Base-by-base conservation (phyloP, 2,113 vertebrate genomes). In the Accipiter cooperii region DNA sequence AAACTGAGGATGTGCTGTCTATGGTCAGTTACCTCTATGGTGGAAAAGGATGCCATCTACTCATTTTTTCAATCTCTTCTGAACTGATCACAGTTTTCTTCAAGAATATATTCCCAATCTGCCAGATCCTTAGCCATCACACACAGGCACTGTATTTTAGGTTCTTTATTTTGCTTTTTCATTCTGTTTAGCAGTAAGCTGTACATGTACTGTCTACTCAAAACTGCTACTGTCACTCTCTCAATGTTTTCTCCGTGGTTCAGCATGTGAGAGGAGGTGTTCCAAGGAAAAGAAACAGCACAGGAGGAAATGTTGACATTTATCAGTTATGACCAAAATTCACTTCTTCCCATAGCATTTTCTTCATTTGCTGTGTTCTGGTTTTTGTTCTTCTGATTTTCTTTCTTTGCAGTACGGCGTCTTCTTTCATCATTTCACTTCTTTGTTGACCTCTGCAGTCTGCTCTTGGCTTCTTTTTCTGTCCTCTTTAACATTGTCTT, bases 391-490 rank as follows among this genome's bases (percentile, higher is more conserved):
- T 86, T 84, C 51, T 80, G 29, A 42, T 69, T 85, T 51, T 79
- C 36, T 92, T 80, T 74, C 60, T 88, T 86, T 70, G 42, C 55
- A 68, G 10, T 64, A 17, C 46, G 64, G 8, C 63, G 44, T 77
- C 73, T 65, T 84, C 73, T 93, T 95, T 92, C 77, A 78, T 87
- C 38, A 54, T 90, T 93, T 94, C 65, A 68, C 31, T 90, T 92
- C 44, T 84, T 77, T 89, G 15, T 87, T 95, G 89, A 57, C 57
- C 93, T 87, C 73, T 81, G 2, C 25, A n/a, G 64, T 79, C 83
- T 80, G 29, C 74, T 86, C n/a, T 51, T 93, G 38, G 76, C 51
- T 80, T 70, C 40, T 82, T 82, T 81, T 86, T 92, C 64, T 70
- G 46, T 85, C 22, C 42, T 65, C 60, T 74, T 84, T 77, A 38